Percentiles rank a stretch among this genome's conserved stretches.
Conservation (phyloP, 1,140 invertebrate genomes). For the Bombyx mori region DNA sequence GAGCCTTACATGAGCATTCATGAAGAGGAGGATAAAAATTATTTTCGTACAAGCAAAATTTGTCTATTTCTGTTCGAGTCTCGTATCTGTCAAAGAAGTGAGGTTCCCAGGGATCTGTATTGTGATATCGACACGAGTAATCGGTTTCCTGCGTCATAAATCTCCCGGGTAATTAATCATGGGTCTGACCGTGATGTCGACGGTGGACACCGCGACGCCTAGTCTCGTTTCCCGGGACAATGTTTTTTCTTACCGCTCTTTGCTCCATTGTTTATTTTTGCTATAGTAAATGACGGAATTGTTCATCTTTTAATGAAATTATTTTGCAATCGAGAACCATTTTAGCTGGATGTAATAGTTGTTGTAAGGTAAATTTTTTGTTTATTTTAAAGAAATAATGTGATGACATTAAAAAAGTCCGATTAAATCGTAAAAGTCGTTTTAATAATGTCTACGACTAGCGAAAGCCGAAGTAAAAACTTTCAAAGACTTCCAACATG, state of each 20-base stretch:
- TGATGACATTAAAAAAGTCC: too few species aligned
- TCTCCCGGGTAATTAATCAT: conserved; percentile 50
- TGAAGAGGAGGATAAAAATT: neutral
- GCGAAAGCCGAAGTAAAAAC: too few species aligned
- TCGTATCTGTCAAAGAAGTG: conserved; percentile 1
- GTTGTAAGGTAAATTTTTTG: too few species aligned
- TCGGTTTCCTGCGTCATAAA: conserved; percentile 47
- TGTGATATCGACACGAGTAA: conserved; percentile 42
- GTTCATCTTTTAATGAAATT: too few species aligned
- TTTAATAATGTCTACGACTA: too few species aligned
- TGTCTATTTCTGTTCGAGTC: neutral
- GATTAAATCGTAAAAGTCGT: too few species aligned
- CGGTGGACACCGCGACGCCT: conserved; percentile 11
- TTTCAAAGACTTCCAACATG: too few species aligned
- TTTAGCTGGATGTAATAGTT: too few species aligned
- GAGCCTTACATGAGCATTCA: too few species aligned
- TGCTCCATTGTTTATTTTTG: conserved; percentile 19
- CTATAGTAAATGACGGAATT: too few species aligned
- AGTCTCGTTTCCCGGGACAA: conserved; percentile 19
- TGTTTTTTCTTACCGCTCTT: conserved; percentile 36
- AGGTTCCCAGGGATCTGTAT: conserved; percentile 11
- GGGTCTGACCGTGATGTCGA: conserved; percentile 32
- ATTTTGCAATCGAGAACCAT: too few species aligned
- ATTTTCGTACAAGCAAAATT: neutral
- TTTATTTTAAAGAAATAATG: too few species aligned